Conservation (phyloP, 2,113 vertebrate species). For the Artemisiospiza belli region DNA sequence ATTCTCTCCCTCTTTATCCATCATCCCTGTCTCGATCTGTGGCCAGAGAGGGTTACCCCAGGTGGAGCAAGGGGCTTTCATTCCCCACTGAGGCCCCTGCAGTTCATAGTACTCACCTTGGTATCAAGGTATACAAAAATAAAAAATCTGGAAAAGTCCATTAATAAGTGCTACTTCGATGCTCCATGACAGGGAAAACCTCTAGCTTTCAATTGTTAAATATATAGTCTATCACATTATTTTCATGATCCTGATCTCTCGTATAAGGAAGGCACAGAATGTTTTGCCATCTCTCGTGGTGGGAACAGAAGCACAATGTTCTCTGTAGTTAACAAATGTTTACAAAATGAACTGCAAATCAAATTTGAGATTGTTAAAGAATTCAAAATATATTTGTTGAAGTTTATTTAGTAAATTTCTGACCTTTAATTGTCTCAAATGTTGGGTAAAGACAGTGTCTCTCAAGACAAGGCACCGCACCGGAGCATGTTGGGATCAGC, state of each 20-base stretch:
- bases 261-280: background rate
- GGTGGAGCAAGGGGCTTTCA: background rate
- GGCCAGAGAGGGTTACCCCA: background rate
- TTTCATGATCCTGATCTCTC: background rate
- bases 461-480: accelerated
- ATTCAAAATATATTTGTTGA: background rate
- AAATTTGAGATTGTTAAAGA: slow-evolving; percentile 6
- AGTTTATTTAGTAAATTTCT: background rate
- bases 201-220: background rate
- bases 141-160: background rate
- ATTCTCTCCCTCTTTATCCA: slow-evolving; percentile 32
- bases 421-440: background rate
- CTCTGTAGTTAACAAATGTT: slow-evolving; percentile 7
- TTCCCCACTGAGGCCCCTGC: background rate
- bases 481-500: accelerated
- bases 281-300: background rate
- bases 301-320: slow-evolving; percentile 27
- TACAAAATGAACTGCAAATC: slow-evolving; percentile 22
- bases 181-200: background rate
- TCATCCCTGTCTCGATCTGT: background rate
- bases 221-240: background rate
- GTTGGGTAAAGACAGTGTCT: background rate
- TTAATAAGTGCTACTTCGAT: background rate
- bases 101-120: background rate
- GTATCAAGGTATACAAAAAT: background rate